A percentile compares a stretch with the other conserved stretches of the same genome.
phyloP scores from a whole-genome alignment of 2,797 vertebrate genomes.

The Mormyrops boulengeri region DNA sequence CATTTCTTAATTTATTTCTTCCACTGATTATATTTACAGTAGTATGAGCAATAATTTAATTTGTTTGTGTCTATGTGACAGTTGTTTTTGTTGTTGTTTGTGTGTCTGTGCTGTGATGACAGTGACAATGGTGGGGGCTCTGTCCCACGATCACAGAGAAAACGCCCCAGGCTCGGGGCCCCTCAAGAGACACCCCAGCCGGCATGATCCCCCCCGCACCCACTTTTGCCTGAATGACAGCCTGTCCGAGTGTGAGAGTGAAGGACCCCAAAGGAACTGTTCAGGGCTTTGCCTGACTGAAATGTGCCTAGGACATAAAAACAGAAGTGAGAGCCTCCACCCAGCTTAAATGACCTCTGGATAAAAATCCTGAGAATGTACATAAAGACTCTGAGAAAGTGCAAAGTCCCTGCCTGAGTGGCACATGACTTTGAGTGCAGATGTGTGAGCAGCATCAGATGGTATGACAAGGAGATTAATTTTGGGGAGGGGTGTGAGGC shows the following conservation, averaged over 20 bases:
- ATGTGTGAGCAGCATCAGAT: constrained; percentile 16
- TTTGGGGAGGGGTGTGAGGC: background rate
- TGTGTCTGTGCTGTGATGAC: background rate
- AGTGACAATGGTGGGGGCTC: background rate
- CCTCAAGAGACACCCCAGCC: background rate
- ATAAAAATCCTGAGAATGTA: background rate
- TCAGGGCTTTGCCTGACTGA: background rate
- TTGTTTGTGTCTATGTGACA: background rate
- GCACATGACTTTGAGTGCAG: background rate
- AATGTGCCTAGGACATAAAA: background rate
- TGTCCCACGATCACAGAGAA: background rate
- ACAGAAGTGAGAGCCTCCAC: background rate
- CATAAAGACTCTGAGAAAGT: background rate
- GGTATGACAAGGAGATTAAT: background rate
- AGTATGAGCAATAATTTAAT: background rate
- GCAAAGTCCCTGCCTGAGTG: background rate
- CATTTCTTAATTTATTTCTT: background rate
- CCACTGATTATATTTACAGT: background rate
- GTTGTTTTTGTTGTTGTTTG: background rate
- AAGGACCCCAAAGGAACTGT: background rate
- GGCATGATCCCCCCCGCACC: background rate
- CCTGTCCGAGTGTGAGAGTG: background rate
- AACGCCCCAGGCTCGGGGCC: background rate
- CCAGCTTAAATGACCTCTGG: background rate
- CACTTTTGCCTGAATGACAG: constrained; percentile 2